These are phyloP conservation scores for Diachasma alloeum DNA, from an alignment of 1,140 invertebrate genomes.

Conservation along the genomic window DNA sequence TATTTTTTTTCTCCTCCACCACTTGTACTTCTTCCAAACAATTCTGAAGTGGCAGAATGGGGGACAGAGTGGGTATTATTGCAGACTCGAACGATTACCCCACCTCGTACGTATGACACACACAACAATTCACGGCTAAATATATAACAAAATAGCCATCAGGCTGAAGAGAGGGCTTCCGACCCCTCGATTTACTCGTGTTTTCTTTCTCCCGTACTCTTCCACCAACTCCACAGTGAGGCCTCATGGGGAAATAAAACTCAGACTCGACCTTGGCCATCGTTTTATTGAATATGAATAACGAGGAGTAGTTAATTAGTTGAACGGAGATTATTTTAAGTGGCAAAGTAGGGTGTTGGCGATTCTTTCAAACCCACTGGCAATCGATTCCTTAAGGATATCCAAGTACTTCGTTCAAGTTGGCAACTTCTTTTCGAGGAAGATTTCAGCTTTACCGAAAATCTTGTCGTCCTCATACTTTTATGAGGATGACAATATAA, in stretches of 20 bases:
- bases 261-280: constrained; percentile 25
- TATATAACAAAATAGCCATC: constrained; percentile 1
- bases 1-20: constrained; percentile 1
- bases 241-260: neutral
- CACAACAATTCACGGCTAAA: constrained; percentile 1
- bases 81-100: neutral
- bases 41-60: constrained; percentile 25
- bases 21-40: constrained; percentile 9
- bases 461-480: too few relatives aligned
- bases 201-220: neutral
- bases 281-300: constrained; percentile 15
- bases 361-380: too few relatives aligned
- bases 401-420: too few relatives aligned
- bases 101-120: neutral
- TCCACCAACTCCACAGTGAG: neutral
- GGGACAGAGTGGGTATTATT: constrained; percentile 11
- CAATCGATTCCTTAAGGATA: too few relatives aligned
- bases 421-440: too few relatives aligned
- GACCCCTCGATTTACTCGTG: neutral
- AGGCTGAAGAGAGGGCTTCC: neutral
- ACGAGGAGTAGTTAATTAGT: neutral
- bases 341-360: too few relatives aligned
- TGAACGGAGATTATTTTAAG: too few relatives aligned
- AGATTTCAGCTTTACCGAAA: too few relatives aligned
- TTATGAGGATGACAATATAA: too few relatives aligned